These are phyloP conservation scores for Caenorhabditis elegans DNA, from an alignment of 1,140 invertebrate genomes.

Conservation along the genomic window WBcel235 BX284606.5:5546501-5547000, in stretches of 20 bases:
- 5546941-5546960: neutral
- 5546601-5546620: too few relatives aligned
- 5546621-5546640: too few relatives aligned
- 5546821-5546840: neutral
- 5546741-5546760: neutral
- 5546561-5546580: too few relatives aligned
- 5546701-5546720: too few relatives aligned
- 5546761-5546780: neutral
- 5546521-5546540: too few relatives aligned
- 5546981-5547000: neutral
- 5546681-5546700: too few relatives aligned
- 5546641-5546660: too few relatives aligned
- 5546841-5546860: neutral
- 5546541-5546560: too few relatives aligned
- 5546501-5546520: too few relatives aligned
- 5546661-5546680: too few relatives aligned
- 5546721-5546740: too few relatives aligned
- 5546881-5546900: neutral
- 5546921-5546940: neutral
- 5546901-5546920: neutral
- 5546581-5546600: too few relatives aligned
- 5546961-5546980: neutral
- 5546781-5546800: neutral
- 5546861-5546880: slow-evolving; percentile 14
- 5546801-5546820: neutral